phyloP scores from a whole-genome alignment of 2,888 invertebrate genomes.

The Mythimna impura region DNA sequence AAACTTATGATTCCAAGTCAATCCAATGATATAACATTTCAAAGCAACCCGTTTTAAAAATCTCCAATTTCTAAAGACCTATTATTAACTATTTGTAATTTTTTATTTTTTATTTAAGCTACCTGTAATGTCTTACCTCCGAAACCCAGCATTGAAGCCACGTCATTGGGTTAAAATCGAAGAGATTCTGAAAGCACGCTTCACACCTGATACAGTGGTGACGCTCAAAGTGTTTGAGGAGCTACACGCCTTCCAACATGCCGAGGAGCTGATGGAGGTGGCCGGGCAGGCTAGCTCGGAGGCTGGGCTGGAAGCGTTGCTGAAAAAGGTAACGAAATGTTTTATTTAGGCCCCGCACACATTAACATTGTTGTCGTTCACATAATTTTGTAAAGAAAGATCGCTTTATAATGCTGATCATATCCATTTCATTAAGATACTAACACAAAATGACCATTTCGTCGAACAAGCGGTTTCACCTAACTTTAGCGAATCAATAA shows the following conservation, averaged over 20 bases:
- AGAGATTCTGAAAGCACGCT: slow-evolving; percentile 93
- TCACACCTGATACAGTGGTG: slow-evolving; percentile 92
- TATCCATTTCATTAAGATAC: background rate
- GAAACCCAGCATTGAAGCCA: slow-evolving; percentile 94
- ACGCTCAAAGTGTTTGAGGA: slow-evolving; percentile 93
- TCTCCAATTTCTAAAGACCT: too few relatives aligned
- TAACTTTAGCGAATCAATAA: background rate
- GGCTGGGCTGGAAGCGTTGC: slow-evolving; percentile 94
- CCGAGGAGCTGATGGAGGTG: slow-evolving; percentile 95
- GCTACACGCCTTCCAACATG: slow-evolving; percentile 93
- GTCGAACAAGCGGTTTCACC: background rate
- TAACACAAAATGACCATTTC: background rate
- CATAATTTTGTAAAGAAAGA: too few relatives aligned
- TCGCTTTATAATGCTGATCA: background rate
- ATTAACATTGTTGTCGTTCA: background rate
- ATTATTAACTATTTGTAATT: background rate
- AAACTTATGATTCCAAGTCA: too few relatives aligned
- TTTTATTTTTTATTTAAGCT: slow-evolving; percentile 87
- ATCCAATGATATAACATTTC: too few relatives aligned
- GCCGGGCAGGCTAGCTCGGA: slow-evolving; percentile 97
- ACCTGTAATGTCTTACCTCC: slow-evolving; percentile 94
- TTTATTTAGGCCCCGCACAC: background rate
- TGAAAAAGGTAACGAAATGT: slow-evolving; percentile 92
- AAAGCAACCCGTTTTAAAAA: too few relatives aligned
- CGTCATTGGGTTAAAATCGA: slow-evolving; percentile 97